Base-by-base conservation (phyloP, 2,797 vertebrate genomes). In the Tadarida brasiliensis region DNA sequence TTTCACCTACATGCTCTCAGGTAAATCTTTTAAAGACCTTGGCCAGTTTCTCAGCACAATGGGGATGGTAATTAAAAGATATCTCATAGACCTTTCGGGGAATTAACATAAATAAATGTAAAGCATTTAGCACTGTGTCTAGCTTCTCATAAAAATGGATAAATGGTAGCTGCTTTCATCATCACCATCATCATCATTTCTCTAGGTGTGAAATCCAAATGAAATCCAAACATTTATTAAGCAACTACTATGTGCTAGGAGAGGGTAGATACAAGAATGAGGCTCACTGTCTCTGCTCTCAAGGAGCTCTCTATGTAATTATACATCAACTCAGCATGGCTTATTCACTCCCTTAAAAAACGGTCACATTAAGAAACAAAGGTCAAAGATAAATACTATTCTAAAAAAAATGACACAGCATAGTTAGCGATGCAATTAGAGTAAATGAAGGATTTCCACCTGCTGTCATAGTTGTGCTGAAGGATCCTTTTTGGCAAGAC, bases 351-450 rank as follows among this genome's bases (percentile, higher is more conserved):
- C 68, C 47, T 83, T 78, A 92, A 85, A 88, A 86, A 94, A 80
- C 1, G 49, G 90, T 87, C 71, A 92, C 67, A 91, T 78, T 67
- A 67, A 85, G 80, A 92, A 87, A 95, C 59, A 94, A 96, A 96
- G 81, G 81, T 91, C 90, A 95, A 95, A 95, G 92, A 95, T 86
- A 95, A 94, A 85, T 80, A 65, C 76, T 90, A 61, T 47, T 57
- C 78, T 59, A 35, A 84, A 84, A 92, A 89, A 86, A 15, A 78
- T 1, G 47, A 82, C 76, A 49, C 47, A 39, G 57, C 57, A 77
- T 44, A 87, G 96, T 89, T 15, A 97, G 84, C 89, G 87, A 91
- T 5, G 61, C 63, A 94, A 84, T 91, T 90, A 94, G 91, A 89
- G 33, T 83, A 80, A 74, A 91, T 51, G 89, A 39, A 96, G 73